Percentiles rank a stretch among this genome's conserved stretches.
These are phyloP conservation scores for Ophion ventricosus DNA, from an alignment of 2,888 invertebrate species.

Conservation along the genomic window DNA sequence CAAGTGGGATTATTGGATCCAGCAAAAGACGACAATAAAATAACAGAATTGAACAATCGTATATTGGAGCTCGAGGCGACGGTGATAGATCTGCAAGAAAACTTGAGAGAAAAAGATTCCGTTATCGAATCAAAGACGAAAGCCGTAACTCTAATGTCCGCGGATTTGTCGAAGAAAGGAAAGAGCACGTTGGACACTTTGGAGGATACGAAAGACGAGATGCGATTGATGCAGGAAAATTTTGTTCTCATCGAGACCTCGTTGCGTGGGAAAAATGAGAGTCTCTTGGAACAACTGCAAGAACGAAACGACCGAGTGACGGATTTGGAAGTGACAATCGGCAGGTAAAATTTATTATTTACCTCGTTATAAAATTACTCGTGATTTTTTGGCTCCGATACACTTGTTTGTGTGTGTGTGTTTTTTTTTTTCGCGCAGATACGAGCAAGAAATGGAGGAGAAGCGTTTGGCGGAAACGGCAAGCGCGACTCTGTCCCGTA, in stretches of 20 bases:
- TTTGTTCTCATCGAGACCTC: slow-evolving; percentile 89
- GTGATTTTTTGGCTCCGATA: too few species aligned
- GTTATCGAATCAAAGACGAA: slow-evolving; percentile 92
- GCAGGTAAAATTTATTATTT: slow-evolving; percentile 72
- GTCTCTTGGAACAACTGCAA: slow-evolving; percentile 85
- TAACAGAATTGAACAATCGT: slow-evolving; percentile 88
- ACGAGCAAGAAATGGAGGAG: slow-evolving; percentile 72
- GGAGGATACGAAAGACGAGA: slow-evolving; percentile 92
- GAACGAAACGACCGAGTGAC: slow-evolving; percentile 85
- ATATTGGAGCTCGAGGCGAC: slow-evolving; percentile 90
- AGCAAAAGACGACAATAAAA: slow-evolving; percentile 86
- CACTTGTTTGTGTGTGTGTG: too few species aligned
- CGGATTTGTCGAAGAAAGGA: slow-evolving; percentile 88
- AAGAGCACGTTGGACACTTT: slow-evolving; percentile 89
- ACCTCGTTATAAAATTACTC: too few species aligned
- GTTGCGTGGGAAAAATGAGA: slow-evolving; percentile 88
- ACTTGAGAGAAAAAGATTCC: slow-evolving; percentile 92
- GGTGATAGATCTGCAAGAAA: slow-evolving; percentile 92
- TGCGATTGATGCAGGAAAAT: slow-evolving; percentile 92
- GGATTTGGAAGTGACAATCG: slow-evolving; percentile 86
- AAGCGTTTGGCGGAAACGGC: slow-evolving; percentile 73
- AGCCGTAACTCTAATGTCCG: slow-evolving; percentile 90
- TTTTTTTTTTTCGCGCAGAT: slow-evolving; percentile 69
- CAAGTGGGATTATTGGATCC: slow-evolving; percentile 83
- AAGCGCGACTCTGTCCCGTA: slow-evolving; percentile 77